phyloP scores from a whole-genome alignment of 2,113 vertebrate species.

The Eulemur macaco region DNA sequence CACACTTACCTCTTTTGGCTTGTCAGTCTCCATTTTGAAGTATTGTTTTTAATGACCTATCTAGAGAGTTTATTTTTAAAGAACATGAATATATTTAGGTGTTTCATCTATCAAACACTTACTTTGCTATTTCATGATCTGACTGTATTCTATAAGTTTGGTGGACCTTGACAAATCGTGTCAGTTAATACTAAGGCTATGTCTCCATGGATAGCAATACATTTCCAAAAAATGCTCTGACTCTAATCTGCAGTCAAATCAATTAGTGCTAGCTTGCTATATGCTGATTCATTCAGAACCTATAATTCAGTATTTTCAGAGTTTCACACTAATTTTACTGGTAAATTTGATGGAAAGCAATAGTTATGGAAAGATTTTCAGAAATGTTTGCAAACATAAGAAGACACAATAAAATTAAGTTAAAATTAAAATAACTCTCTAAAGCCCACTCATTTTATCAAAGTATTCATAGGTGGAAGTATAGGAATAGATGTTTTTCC shows the following conservation, averaged over 20 bases:
- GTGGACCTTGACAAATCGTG: conserved; percentile 41
- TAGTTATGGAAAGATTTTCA: not conserved
- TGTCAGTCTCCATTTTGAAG: conserved; percentile 60
- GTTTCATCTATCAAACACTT: conserved; percentile 50
- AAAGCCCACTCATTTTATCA: not conserved
- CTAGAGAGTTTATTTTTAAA: conserved; percentile 55
- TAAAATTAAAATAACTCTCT: conserved; percentile 22
- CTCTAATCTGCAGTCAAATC: conserved; percentile 50
- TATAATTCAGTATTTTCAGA: conserved; percentile 36
- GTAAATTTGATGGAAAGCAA: conserved; percentile 43
- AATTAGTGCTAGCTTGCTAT: conserved; percentile 45
- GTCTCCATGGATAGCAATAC: not conserved
- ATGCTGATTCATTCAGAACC: conserved; percentile 42
- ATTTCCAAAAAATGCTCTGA: not conserved
- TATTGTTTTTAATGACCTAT: conserved; percentile 58
- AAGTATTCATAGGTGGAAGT: not conserved
- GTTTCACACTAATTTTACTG: conserved; percentile 38
- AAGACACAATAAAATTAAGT: conserved; percentile 43
- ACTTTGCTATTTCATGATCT: not conserved
- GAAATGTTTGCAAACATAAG: conserved; percentile 59
- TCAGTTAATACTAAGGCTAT: conserved; percentile 27
- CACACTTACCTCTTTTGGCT: not conserved
- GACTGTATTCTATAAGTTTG: not conserved
- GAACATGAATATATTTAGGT: conserved; percentile 39
- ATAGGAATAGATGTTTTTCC: not conserved